phyloP scores from a whole-genome alignment of 2,113 vertebrate genomes.

The Cranoglanis bouderius region DNA sequence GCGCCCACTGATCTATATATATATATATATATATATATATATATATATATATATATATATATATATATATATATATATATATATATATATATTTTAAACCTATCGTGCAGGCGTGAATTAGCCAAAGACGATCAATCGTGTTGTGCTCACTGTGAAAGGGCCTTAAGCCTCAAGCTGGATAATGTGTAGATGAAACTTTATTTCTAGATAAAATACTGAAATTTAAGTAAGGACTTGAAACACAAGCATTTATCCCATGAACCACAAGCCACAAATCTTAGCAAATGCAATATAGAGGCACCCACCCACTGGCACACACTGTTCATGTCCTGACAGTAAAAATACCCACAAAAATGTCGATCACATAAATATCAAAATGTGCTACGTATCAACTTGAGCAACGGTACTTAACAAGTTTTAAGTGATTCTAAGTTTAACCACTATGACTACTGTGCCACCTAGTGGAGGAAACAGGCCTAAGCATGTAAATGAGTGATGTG shows the following conservation, averaged over 20 bases:
- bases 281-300: not conserved
- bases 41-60: too few relatives aligned
- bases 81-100: too few relatives aligned
- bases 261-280: not conserved
- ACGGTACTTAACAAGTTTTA: not conserved
- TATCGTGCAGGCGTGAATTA: too few relatives aligned
- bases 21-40: too few relatives aligned
- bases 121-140: too few relatives aligned
- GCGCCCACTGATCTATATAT: too few relatives aligned
- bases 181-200: not conserved
- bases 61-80: too few relatives aligned
- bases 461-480: not conserved
- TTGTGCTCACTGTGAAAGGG: too few relatives aligned
- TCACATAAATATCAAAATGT: not conserved
- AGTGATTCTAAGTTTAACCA: not conserved
- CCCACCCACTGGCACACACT: not conserved
- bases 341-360: not conserved
- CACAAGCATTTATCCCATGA: not conserved
- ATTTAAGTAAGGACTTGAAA: not conserved
- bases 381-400: not conserved
- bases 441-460: conserved; percentile 26
- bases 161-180: not conserved
- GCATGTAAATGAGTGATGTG: not conserved
- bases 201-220: not conserved
- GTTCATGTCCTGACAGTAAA: not conserved